phyloP scores from a whole-genome alignment of 2,113 vertebrate species.

The Axis porcinus region DNA sequence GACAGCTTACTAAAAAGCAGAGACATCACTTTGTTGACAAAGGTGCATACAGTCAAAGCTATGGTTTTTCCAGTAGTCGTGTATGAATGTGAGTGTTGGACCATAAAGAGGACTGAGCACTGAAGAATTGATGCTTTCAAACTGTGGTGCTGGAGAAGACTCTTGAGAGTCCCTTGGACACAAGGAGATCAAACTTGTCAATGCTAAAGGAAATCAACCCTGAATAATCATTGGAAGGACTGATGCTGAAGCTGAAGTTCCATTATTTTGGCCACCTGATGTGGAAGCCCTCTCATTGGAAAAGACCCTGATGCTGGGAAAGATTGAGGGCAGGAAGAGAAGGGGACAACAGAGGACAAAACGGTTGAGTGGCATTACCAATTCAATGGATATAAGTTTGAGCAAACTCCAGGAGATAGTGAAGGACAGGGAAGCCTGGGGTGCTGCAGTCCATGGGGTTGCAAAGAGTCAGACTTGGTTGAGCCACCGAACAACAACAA shows the following conservation, averaged over 20 bases:
- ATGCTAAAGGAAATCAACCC: not conserved
- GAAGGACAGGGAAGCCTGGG: not conserved
- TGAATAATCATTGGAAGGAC: not conserved
- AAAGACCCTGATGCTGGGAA: not conserved
- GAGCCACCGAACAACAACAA: not conserved
- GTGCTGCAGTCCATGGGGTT: not conserved
- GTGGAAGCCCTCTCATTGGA: not conserved
- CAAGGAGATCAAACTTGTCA: not conserved
- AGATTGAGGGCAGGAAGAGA: not conserved
- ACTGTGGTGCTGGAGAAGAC: not conserved
- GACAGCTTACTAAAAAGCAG: not conserved
- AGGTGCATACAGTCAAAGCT: not conserved
- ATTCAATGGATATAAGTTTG: not conserved
- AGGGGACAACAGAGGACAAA: not conserved
- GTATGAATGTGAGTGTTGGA: not conserved
- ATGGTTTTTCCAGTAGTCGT: not conserved
- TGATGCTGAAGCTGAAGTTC: not conserved
- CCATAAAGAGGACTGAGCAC: not conserved
- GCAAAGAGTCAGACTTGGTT: not conserved
- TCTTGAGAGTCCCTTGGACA: not conserved
- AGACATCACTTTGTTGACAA: not conserved
- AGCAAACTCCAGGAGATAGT: not conserved
- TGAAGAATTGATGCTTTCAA: not conserved
- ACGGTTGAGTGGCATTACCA: not conserved
- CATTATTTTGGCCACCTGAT: not conserved